A percentile compares a stretch with the other conserved stretches of the same genome.
Conservation (phyloP, 2,888 invertebrate species). For the Pasiphila rectangulata region DNA sequence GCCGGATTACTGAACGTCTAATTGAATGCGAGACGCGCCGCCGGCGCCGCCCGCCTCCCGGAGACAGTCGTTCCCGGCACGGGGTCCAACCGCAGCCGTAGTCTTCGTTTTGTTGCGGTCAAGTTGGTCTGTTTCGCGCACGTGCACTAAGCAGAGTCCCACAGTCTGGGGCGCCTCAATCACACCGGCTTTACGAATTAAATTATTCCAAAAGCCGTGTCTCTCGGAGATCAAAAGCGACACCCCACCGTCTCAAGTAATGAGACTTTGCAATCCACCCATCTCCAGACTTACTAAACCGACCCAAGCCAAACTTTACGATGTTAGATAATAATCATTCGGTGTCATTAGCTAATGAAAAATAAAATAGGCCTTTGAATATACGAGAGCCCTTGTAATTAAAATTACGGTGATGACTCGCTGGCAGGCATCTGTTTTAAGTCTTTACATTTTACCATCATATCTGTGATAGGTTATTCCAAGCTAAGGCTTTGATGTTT, state of each 20-base stretch:
- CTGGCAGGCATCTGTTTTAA: conserved; percentile 66
- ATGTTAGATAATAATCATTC: conserved; percentile 74
- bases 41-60: conserved; percentile 34
- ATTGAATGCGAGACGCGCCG: conserved; percentile 76
- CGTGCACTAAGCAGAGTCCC: conserved; percentile 49
- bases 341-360: conserved; percentile 80
- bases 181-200: conserved; percentile 68
- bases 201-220: conserved; percentile 59
- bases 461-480: background rate
- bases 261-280: conserved; percentile 59
- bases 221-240: conserved; percentile 67
- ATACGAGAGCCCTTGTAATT: conserved; percentile 58
- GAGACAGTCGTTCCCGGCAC: conserved; percentile 39
- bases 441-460: conserved; percentile 27
- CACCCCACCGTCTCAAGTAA: conserved; percentile 39
- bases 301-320: conserved; percentile 59
- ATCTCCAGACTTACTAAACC: conserved; percentile 33
- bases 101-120: conserved; percentile 73
- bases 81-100: conserved; percentile 28
- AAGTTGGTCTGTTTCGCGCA: conserved; percentile 68
- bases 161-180: conserved; percentile 56
- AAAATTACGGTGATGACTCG: conserved; percentile 69
- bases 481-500: background rate
- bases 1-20: conserved; percentile 79
- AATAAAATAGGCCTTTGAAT: conserved; percentile 68